Evolutionary conservation across 2,888 invertebrate species (phyloP).

Genomic region (Drosophila stalkeri): DNA sequence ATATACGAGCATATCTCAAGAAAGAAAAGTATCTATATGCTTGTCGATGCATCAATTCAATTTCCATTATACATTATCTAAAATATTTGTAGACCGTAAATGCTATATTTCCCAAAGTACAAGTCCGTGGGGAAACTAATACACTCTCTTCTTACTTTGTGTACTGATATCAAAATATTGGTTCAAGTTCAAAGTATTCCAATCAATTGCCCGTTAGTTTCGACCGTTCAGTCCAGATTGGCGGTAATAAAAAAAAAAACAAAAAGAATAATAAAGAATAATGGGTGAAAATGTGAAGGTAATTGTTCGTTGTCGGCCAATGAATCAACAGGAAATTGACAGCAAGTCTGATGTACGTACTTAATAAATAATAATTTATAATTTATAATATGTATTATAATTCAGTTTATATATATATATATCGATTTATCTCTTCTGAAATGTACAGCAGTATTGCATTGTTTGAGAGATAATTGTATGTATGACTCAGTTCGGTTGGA

Average conservation of each 20-base stretch:
- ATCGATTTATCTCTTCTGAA: neutral
- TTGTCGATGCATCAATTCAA: no score
- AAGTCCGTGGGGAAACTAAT: neutral
- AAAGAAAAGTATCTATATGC: no score
- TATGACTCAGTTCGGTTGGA: neutral
- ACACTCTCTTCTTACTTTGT: neutral
- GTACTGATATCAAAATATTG: neutral
- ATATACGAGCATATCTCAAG: neutral
- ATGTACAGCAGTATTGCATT: neutral
- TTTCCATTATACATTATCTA: no score
- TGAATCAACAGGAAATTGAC: conserved; percentile 91
- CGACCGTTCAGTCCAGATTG: conserved; percentile 3
- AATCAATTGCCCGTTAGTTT: conserved; percentile 1
- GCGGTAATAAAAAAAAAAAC: conserved; percentile 13
- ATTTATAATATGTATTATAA: no score
- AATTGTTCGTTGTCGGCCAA: conserved; percentile 89
- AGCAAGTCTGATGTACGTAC: conserved; percentile 86
- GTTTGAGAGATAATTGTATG: neutral
- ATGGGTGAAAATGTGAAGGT: conserved; percentile 84
- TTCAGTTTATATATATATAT: neutral
- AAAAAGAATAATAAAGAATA: neutral
- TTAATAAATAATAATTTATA: neutral
- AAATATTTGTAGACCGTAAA: no score
- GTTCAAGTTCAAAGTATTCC: conserved; percentile 9
- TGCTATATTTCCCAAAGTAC: neutral